Percentiles rank a stretch among this genome's conserved stretches.
Evolutionary conservation across 1,140 invertebrate genomes (phyloP).

Genomic region (Eueides isabella): DNA sequence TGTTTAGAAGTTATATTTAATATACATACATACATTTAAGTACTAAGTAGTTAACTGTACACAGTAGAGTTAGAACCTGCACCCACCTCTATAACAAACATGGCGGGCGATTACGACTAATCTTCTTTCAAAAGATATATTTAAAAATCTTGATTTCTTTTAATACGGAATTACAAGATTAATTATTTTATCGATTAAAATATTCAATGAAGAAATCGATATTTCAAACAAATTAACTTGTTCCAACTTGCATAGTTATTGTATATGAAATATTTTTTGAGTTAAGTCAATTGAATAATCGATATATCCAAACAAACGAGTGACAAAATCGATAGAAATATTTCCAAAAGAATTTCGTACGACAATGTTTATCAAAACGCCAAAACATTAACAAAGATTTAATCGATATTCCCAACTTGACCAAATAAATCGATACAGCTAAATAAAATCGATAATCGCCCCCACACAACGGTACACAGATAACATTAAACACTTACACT

Average conservation of each 20-base stretch:
- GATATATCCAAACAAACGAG: background rate
- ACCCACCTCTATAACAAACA: background rate
- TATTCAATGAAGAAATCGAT: too few species aligned
- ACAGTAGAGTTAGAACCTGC: background rate
- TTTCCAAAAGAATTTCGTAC: background rate
- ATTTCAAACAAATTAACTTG: too few species aligned
- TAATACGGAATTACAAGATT: background rate
- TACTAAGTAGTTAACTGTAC: constrained; percentile 5
- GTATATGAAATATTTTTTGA: background rate
- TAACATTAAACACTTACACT: constrained; percentile 14
- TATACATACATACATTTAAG: constrained; percentile 13
- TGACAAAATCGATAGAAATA: background rate
- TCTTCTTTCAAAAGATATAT: background rate
- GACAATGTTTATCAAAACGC: too few species aligned
- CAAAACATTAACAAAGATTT: too few species aligned
- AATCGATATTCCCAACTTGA: too few species aligned
- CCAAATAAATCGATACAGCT: background rate
- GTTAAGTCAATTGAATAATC: background rate
- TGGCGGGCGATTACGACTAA: constrained; percentile 1
- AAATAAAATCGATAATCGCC: background rate
- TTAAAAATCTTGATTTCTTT: too few species aligned
- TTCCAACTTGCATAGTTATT: background rate
- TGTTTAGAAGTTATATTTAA: background rate
- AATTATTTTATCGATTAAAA: too few species aligned
- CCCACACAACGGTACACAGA: constrained; percentile 1